phyloP scores from a whole-genome alignment of 2,113 vertebrate genomes.

The Catharus fuscescens region DNA sequence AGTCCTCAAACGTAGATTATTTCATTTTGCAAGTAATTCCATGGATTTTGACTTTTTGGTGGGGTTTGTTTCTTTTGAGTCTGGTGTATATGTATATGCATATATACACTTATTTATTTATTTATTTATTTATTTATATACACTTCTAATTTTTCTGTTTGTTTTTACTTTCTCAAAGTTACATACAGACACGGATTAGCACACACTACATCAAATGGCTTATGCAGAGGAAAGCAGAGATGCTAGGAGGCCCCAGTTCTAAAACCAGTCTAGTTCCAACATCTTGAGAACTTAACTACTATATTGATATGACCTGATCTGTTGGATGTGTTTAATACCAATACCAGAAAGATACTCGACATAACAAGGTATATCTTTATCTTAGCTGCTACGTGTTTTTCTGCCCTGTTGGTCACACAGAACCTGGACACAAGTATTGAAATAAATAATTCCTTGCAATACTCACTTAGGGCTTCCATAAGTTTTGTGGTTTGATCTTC shows the following conservation, averaged over 20 bases:
- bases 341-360: not conserved
- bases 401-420: not conserved
- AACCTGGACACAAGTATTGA: not conserved
- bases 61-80: not conserved
- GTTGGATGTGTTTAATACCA: too few relatives aligned
- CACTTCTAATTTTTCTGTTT: fast-evolving
- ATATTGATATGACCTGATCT: fast-evolving
- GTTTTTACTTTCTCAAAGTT: not conserved
- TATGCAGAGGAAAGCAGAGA: not conserved
- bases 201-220: not conserved
- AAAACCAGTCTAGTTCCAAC: not conserved
- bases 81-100: not conserved
- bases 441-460: not conserved
- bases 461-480: not conserved
- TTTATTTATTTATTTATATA: too few relatives aligned
- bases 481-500: not conserved
- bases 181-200: not conserved
- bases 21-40: not conserved
- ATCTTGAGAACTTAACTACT: not conserved
- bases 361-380: not conserved
- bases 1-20: not conserved
- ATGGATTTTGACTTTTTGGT: not conserved
- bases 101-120: too few relatives aligned
- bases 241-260: not conserved
- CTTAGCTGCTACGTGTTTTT: not conserved